Evolutionary conservation across 2,113 vertebrate genomes (phyloP).

Genomic region (Odobenus rosmarus): DNA sequence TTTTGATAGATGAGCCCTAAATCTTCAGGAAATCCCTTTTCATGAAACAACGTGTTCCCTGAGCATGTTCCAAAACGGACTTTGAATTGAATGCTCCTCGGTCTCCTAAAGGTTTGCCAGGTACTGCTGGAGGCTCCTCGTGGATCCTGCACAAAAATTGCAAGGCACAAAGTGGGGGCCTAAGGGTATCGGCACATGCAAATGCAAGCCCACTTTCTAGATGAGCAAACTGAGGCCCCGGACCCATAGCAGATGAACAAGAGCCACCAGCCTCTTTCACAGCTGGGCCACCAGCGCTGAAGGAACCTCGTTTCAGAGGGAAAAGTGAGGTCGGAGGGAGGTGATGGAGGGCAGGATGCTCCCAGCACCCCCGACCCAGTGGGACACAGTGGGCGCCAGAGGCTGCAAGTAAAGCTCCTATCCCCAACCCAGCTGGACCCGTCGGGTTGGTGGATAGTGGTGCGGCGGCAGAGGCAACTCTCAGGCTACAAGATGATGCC

Average conservation of each 20-base stretch:
- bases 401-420: not conserved
- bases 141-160: not conserved
- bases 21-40: not conserved
- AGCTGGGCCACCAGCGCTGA: not conserved
- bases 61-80: not conserved
- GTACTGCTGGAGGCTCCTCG: too few relatives aligned
- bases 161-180: not conserved
- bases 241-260: too few relatives aligned
- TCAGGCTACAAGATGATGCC: conserved; percentile 24
- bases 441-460: not conserved
- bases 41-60: not conserved
- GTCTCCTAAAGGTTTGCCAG: not conserved
- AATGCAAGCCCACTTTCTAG: not conserved
- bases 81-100: not conserved
- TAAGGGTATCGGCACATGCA: rapidly evolving
- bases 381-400: not conserved
- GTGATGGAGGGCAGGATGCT: not conserved
- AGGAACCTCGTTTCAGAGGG: not conserved
- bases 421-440: not conserved
- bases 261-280: not conserved
- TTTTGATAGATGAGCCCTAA: not conserved
- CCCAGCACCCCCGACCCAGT: not conserved
- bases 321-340: not conserved
- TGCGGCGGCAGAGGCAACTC: not conserved
- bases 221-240: not conserved